Evolutionary conservation across 1,140 invertebrate genomes (phyloP).

Genomic region (Lasioglossum albipes): DNA sequence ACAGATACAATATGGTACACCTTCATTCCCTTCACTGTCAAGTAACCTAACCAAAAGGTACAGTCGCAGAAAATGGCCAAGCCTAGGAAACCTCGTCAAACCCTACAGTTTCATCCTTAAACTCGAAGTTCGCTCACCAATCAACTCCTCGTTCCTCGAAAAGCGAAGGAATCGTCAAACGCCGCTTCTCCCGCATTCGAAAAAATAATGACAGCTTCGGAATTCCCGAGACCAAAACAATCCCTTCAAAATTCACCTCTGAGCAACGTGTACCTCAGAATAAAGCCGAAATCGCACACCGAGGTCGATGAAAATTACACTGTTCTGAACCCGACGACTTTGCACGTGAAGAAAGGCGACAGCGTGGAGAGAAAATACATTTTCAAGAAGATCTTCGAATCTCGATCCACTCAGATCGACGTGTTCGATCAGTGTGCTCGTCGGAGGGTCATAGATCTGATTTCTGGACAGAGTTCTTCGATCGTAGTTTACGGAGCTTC

Average conservation of each 20-base stretch:
- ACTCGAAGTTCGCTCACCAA: no score
- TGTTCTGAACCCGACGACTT: conserved; percentile 61
- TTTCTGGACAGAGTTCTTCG: conserved; percentile 69
- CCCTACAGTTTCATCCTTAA: no score
- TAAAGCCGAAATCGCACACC: conserved; percentile 61
- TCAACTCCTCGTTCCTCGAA: no score
- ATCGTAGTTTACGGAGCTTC: conserved; percentile 73
- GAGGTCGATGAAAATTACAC: conserved; percentile 57
- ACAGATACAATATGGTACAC: no score
- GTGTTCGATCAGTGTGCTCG: conserved; percentile 66
- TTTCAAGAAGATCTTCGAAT: conserved; percentile 70
- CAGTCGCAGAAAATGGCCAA: no score
- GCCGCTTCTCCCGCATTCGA: background rate
- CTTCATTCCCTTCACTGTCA: no score
- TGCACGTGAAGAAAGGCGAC: conserved; percentile 58
- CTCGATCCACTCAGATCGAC: conserved; percentile 54
- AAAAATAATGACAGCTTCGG: background rate
- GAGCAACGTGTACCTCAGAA: conserved; percentile 68
- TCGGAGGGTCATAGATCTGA: conserved; percentile 59
- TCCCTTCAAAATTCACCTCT: background rate
- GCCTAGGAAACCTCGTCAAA: no score
- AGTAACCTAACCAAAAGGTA: no score
- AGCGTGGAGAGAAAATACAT: conserved; percentile 51
- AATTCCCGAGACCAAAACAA: background rate
- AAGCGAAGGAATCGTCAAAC: background rate